These are phyloP conservation scores for Pseudomugil tenellus DNA, from an alignment of 2,797 vertebrate genomes.

Conservation along the genomic window DNA sequence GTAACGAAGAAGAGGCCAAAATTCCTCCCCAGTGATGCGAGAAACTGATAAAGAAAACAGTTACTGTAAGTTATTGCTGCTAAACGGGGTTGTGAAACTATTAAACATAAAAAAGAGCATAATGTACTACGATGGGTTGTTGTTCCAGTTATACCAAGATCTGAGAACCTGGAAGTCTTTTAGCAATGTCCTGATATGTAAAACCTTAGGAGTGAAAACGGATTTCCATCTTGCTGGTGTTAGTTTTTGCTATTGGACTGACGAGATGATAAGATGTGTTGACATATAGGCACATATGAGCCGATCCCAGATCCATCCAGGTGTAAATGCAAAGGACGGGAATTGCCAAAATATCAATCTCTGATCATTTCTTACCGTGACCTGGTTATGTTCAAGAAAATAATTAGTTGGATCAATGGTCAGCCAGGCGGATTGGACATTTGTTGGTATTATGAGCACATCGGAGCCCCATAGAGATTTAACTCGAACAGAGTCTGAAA, in stretches of 20 bases:
- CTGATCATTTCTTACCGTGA: constrained; percentile 1
- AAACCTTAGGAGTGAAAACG: background rate
- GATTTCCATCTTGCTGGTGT: background rate
- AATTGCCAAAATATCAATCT: background rate
- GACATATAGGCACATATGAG: background rate
- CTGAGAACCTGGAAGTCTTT: background rate
- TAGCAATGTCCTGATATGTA: background rate
- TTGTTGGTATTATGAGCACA: background rate
- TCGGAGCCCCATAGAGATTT: constrained; percentile 4
- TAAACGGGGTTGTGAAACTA: background rate
- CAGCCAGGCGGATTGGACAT: background rate
- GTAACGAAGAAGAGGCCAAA: background rate
- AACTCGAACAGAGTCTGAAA: constrained; percentile 13
- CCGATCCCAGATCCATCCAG: constrained; percentile 1
- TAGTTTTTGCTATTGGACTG: background rate
- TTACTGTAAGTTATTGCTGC: background rate
- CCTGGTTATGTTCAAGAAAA: background rate
- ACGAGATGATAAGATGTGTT: no score
- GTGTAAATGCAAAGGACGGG: background rate
- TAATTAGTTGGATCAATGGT: background rate
- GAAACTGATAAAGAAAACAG: background rate
- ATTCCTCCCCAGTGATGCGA: background rate
- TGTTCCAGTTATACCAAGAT: background rate
- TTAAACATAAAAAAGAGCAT: background rate
- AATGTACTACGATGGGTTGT: no score